Evolutionary conservation across 2,797 vertebrate genomes (phyloP).

Genomic region (Lithobates pipiens): DNA sequence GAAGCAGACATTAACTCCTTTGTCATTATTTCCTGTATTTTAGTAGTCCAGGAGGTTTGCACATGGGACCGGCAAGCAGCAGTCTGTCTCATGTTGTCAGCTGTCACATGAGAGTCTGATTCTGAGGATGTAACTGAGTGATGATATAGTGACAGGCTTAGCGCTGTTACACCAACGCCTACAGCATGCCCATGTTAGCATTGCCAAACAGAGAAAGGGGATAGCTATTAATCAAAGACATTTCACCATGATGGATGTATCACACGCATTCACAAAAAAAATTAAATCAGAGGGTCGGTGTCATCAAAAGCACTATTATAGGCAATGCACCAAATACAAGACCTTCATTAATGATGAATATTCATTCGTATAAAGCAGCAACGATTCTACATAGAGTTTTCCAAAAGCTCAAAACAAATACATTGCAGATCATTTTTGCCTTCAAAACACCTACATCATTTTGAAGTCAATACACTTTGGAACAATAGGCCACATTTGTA

Average conservation of each 20-base stretch:
- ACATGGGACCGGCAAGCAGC: constrained; percentile 86
- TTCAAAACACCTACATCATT: no score
- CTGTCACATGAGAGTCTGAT: constrained; percentile 79
- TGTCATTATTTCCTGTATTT: constrained; percentile 87
- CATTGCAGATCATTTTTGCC: no score
- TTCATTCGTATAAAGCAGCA: no score
- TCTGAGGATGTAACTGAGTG: constrained; percentile 82
- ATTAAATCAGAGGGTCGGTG: constrained; percentile 33
- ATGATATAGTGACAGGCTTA: constrained; percentile 87
- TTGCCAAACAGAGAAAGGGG: constrained; percentile 51
- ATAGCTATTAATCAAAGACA: constrained; percentile 62
- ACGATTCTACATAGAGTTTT: no score
- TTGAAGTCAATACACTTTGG: no score
- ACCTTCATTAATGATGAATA: neutral
- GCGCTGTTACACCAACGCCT: constrained; percentile 72
- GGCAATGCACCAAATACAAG: constrained; percentile 25
- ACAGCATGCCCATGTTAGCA: constrained; percentile 64
- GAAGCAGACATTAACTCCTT: constrained; percentile 92
- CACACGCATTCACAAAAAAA: constrained; percentile 44
- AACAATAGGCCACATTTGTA: no score
- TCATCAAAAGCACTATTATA: constrained; percentile 20
- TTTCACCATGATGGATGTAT: constrained; percentile 52
- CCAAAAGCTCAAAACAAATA: no score
- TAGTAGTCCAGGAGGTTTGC: constrained; percentile 87
- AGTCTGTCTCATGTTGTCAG: constrained; percentile 78